Evolutionary conservation across 2,797 vertebrate species (phyloP).

Genomic region (Antrozous pallidus): DNA sequence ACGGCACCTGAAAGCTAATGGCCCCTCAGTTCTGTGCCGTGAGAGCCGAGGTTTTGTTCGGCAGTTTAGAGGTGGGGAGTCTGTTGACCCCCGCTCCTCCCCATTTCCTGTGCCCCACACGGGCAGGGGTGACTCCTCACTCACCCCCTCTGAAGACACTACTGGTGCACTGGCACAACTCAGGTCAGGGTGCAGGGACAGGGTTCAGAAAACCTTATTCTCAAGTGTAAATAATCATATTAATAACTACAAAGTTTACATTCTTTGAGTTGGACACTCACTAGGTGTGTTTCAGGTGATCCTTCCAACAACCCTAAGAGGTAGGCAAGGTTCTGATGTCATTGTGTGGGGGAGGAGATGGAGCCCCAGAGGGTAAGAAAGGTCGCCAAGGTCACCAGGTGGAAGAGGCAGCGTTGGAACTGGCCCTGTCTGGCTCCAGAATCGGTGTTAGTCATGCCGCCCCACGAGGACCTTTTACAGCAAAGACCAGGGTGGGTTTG

Average conservation of each 20-base stretch:
- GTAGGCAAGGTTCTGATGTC: neutral
- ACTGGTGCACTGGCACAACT: neutral
- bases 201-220: neutral
- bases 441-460: neutral
- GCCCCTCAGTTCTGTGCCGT: neutral
- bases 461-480: neutral
- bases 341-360: neutral
- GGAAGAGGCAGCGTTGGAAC: neutral
- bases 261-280: neutral
- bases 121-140: rapidly evolving
- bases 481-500: neutral
- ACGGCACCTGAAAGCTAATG: neutral
- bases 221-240: neutral
- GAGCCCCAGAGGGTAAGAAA: neutral
- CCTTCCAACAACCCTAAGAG: neutral
- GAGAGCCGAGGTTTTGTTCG: neutral
- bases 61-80: neutral
- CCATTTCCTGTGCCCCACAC: neutral
- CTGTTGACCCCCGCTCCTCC: neutral
- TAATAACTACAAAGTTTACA: neutral
- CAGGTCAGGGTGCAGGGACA: rapidly evolving
- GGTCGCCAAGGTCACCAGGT: neutral
- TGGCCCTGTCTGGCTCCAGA: neutral
- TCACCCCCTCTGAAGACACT: rapidly evolving
- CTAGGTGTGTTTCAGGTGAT: neutral